Conservation (phyloP, 2,888 invertebrate genomes). For the Hypselothyrea guttata region DNA sequence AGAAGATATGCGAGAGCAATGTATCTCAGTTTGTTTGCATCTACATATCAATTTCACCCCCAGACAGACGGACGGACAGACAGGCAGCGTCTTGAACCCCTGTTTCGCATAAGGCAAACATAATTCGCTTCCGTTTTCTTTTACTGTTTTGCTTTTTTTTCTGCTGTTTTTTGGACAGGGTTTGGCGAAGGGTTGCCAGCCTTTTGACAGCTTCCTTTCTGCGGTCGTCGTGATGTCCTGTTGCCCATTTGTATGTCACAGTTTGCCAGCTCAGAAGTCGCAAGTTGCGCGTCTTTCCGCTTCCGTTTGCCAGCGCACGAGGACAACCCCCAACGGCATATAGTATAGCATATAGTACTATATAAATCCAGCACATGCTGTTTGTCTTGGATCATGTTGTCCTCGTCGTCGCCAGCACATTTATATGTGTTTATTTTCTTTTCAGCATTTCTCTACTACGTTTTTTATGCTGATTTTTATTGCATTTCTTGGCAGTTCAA, state of each 20-base stretch:
- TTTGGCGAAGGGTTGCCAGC: slow-evolving; percentile 54
- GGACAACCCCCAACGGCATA: slow-evolving; percentile 12
- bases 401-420: slow-evolving; percentile 49
- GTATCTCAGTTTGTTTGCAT: slow-evolving; percentile 25
- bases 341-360: slow-evolving; percentile 25
- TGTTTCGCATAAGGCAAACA: slow-evolving; percentile 60
- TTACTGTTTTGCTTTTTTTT: too few species aligned
- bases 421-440: slow-evolving; percentile 47
- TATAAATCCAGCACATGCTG: slow-evolving; percentile 60
- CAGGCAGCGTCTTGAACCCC: slow-evolving; percentile 37
- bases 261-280: slow-evolving; percentile 31
- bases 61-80: slow-evolving; percentile 2
- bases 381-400: slow-evolving; percentile 59
- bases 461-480: slow-evolving; percentile 55
- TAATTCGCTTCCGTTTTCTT: slow-evolving; percentile 71
- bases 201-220: slow-evolving; percentile 66
- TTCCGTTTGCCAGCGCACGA: slow-evolving; percentile 47
- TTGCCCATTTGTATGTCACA: slow-evolving; percentile 36
- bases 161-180: slow-evolving; percentile 9
- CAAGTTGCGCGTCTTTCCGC: slow-evolving; percentile 69
- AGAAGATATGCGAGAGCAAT: slow-evolving; percentile 16
- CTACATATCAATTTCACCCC: slow-evolving; percentile 63
- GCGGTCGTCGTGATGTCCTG: slow-evolving; percentile 47
- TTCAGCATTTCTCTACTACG: slow-evolving; percentile 32
- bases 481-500: slow-evolving; percentile 66